Base-by-base conservation (phyloP, 2,888 invertebrate genomes). In the Cerastis rubricosa region DNA sequence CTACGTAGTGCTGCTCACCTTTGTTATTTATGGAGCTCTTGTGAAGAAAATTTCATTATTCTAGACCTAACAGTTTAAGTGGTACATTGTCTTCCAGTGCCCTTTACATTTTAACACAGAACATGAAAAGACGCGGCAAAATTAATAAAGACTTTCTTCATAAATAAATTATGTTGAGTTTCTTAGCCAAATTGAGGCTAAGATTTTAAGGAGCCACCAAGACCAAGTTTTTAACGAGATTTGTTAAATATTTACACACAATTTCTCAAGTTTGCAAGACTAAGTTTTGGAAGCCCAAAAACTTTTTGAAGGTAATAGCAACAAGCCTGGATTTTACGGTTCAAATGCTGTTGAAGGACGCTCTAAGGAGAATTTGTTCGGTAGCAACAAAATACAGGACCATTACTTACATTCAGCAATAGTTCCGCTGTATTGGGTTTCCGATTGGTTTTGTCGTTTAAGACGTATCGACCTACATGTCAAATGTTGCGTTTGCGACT, bases 381-480 rank as follows among this genome's bases (percentile, higher is more conserved):
- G 45, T 51, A 29, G 81, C 81, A 81, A 85, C 81, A 70, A 63
- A 66, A 85, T 85, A 70, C 54, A 17, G 9, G 35, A 69, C 43
- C 65, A 70, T 63, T 67, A 54, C 59, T 65, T 59, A 66, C 29
- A 45, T 71, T 68, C 67, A 29, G 66, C 49, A 25, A 87, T 49
- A 65, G 64, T 80, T 74, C 70, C 70, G 63, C 69, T 63, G 68
- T 69, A 78, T 83, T 83, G 69, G 61, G 69, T 86, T 83, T 86
- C 65, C 17, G 70, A 59, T 66, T 72, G 43, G 68, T 63, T 61
- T 64, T 76, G 69, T 70, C 54, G 54, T 47, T 22, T 72, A 59
- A 68, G 63, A 59, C 57, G 19, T 68, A 78, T 7, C n/a, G 64
- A 74, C 68, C 17, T 68, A 43, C 54, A 74, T 85, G 35, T 70